Base-by-base conservation (phyloP, 2,797 vertebrate species). In the Zenarchopterus dispar region DNA sequence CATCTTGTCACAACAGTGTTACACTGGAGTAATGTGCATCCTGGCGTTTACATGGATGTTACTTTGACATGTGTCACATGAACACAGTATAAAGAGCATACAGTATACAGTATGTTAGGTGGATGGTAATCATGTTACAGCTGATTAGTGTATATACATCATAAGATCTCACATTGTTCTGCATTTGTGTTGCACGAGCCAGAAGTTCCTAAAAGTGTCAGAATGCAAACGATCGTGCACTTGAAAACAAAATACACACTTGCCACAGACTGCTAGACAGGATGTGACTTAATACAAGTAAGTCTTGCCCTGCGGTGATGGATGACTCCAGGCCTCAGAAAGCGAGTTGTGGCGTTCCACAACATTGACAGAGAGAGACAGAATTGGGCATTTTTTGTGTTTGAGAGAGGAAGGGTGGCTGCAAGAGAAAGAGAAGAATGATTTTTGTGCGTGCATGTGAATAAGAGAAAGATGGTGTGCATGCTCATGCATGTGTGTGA, bases 261-360 rank as follows among this genome's bases (percentile, higher is more conserved):
- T 56, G 66, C 64, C 77, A 64, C 56, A 77, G 70, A 64, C 26
- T 56, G 61, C 19, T 63, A 36, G 62, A 62, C 68, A 58, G 56
- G 45, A 68, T 66, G 69, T 82, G 87, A 85, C 83, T 78, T 81
- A 76, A 85, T 73, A 70, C 68, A 75, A 70, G 72, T 62, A 62
- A 63, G 65, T 72, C 75, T 70, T 22, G 2, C 50, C 50, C 67
- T 56, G 17, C 57, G 28, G 81, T 91, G 89, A 91, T 90, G 77
- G 88, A 90, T 90, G 87, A 84, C 77, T 75, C 79, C 55, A 73
- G 59, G 62, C 70, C 56, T 81, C 81, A 69, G 78, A 75, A 69
- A 81, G 81, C 51, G 61, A 88, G 72, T 77, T 3, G 16, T 77
- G 75, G 67, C 62, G 69, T 90, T 91, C 89, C 82, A 88, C 80